Percentiles rank a stretch among this genome's conserved stretches.
Evolutionary conservation across 2,797 vertebrate species (phyloP).

Genomic region (Apogon hyalosoma): DNA sequence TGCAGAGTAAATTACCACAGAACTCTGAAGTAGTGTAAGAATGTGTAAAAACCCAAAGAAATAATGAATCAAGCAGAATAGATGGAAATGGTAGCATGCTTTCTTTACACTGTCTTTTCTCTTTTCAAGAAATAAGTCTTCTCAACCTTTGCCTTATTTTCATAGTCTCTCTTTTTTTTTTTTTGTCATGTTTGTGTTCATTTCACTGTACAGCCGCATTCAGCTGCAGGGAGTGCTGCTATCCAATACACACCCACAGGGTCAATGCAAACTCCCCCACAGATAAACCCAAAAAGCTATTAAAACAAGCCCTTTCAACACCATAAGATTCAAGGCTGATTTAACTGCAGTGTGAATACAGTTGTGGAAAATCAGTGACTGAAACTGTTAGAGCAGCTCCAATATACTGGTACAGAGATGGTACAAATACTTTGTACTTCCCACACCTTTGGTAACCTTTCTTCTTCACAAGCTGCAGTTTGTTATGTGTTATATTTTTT

Average conservation of each 20-base stretch:
- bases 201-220: constrained; percentile 29
- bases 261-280: constrained; percentile 46
- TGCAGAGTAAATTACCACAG: constrained; percentile 19
- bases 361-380: constrained; percentile 5
- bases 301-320: constrained; percentile 61
- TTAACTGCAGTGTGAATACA: constrained; percentile 44
- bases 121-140: constrained; percentile 17
- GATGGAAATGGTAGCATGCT: not conserved
- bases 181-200: constrained; percentile 33
- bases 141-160: constrained; percentile 37
- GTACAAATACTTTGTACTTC: constrained; percentile 12
- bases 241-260: constrained; percentile 41
- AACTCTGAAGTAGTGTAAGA: constrained; percentile 29
- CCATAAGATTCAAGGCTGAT: constrained; percentile 54
- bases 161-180: constrained; percentile 28
- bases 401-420: constrained; percentile 3
- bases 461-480: not conserved
- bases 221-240: constrained; percentile 35
- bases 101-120: constrained; percentile 10
- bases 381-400: constrained; percentile 26
- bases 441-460: not conserved
- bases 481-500: not conserved
- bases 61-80: constrained; percentile 48
- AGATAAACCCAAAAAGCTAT: constrained; percentile 59
- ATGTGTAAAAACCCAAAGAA: constrained; percentile 41